Base-by-base conservation (phyloP, 2,113 vertebrate species). In the Oncorhynchus mykiss region DNA sequence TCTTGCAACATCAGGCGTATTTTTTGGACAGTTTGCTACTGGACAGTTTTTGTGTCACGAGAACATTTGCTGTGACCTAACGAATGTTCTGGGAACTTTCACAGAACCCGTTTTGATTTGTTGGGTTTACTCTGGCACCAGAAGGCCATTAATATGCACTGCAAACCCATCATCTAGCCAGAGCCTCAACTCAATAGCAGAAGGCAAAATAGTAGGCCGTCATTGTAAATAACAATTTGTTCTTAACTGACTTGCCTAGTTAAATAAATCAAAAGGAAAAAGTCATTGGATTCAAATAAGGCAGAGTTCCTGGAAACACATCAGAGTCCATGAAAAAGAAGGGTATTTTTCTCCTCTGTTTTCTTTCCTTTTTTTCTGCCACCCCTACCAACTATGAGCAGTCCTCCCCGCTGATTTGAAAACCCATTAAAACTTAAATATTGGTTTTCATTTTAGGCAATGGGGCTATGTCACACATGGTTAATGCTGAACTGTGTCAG, bases 121-220 rank as follows among this genome's bases (percentile, higher is more conserved):
- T 11, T 45, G 39, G 39, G 9, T 45, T 45, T 45, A 45, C 9
- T 45, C 39, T 45, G 39, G 39, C 9, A 45, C 75, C 72, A 68
- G 71, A 80, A 85, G 81, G 76, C 73, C 76, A 87, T 90, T 88
- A 86, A 74, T 79, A 85, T 85, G 86, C 83, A 80, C 72, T n/a
- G 80, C 80, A 78, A 45, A 79, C 73, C 77, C 82, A 85, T 87
- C 79, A 75, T 85, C 82, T 76, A 70, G 77, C 39, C 66, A 65
- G 66, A 79, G 76, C 75, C 79, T 82, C 74, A 72, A 73, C 78
- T 88, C 79, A 67, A 78, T 16, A 75, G 82, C 45, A 14, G 73
- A 18, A 9, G 66, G 9, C 3, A 12, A 12, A 9, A 45, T 45
- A 45, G 9, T 45, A 45, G 39, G 39, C 2, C 39, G 2, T 45